Evolutionary conservation across 2,113 vertebrate species (phyloP), one percentile per base, ranked within the genome.

Genomic region (Gorsachius goisagi): DNA sequence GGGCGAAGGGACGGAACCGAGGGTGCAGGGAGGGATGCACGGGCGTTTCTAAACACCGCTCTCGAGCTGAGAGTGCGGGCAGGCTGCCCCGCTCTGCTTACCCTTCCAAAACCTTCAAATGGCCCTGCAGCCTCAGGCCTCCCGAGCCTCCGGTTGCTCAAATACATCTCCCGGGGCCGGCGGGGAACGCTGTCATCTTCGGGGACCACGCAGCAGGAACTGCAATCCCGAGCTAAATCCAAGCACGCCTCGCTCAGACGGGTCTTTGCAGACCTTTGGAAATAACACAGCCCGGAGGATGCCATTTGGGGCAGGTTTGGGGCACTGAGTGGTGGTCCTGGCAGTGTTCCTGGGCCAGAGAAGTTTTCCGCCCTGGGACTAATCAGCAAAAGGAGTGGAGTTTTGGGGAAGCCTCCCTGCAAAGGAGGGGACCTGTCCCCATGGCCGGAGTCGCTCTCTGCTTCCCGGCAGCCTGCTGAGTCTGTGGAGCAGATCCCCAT

Each of bases 341-440:
- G n/a, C 62, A 35, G 1, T 7, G 20, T 39, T 63, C 33, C 53
- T 18, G 39, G 27, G 17, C 6, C 9, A 1, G 9, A 44, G 33
- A 53, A 19, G 20, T 22, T 66, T 72, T 72, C n/a, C 12, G 7
- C 45, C 16, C 39, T 67, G 8, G 53, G 35, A 41, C 35, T 28
- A 35, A 28, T 3, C 21, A 6, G 39, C 7, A 7, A 37, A 79
- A 55, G 45, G 32, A 37, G 11, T 6, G 16, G 45, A n/a, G 24
- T 12, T 62, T 27, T 0, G 1, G n/a, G 62, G 37, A 45, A 32
- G 19, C 17, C 22, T 23, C 33, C 0, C 1, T 15, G 6, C 35
- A 32, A 28, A 37, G 66, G 33, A 30, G 9, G 49, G 21, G 23
- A 21, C 12, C 49, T 1, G 0, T 32, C 24, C 9, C 17, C 58